Evolutionary conservation across 2,888 invertebrate species (phyloP).

Genomic region (Latheticus oryzae): DNA sequence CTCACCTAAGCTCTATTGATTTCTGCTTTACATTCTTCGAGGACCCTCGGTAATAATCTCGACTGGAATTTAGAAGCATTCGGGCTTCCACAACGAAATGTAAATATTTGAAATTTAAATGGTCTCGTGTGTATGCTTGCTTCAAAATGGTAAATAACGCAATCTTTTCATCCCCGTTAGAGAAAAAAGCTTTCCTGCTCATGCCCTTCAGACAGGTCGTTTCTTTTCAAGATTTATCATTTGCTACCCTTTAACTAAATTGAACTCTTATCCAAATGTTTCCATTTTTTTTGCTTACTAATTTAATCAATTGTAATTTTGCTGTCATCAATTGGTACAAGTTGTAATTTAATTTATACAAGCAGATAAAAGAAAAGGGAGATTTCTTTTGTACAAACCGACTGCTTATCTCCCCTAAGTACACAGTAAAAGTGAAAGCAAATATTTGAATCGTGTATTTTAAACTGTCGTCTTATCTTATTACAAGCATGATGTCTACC

Average conservation of each 20-base stretch:
- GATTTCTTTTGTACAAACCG: conserved; percentile 28
- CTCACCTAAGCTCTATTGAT: conserved; percentile 39
- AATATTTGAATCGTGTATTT: conserved; percentile 54
- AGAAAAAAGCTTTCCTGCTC: conserved; percentile 3
- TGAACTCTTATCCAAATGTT: conserved; percentile 5
- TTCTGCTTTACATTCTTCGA: conserved; percentile 34
- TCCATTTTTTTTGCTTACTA: too few species aligned
- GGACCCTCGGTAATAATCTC: conserved; percentile 45
- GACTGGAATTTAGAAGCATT: conserved; percentile 45
- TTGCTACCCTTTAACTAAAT: conserved; percentile 10
- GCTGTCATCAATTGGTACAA: conserved; percentile 11
- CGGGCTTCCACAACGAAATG: conserved; percentile 48
- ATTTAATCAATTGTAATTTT: conserved; percentile 14
- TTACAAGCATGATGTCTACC: conserved; percentile 43
- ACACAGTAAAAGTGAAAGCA: conserved; percentile 43
- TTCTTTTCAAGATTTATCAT: conserved; percentile 28
- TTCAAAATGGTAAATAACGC: conserved; percentile 44
- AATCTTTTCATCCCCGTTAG: conserved; percentile 39
- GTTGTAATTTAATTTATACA: conserved; percentile 44
- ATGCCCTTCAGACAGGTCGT: conserved; percentile 2
- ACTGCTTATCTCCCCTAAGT: conserved; percentile 40
- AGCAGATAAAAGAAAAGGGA: conserved; percentile 20
- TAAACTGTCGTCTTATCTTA: conserved; percentile 58
- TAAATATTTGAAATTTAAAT: conserved; percentile 58
- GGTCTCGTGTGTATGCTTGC: conserved; percentile 43